Base-by-base conservation (phyloP, 2,113 vertebrate genomes). In the Ammospiza caudacuta region DNA sequence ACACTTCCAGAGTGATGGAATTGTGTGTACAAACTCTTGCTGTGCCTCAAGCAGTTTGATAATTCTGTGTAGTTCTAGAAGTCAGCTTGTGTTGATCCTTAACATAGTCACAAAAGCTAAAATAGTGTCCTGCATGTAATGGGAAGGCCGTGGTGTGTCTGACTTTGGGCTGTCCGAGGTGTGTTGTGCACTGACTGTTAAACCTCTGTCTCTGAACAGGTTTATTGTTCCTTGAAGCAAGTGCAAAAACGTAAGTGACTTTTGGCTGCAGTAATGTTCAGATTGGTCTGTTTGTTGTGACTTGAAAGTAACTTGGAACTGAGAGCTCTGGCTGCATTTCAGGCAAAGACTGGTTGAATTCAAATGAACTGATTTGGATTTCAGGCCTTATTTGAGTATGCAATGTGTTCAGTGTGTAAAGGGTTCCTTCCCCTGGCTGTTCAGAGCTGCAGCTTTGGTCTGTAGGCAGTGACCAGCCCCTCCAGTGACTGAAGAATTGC, bases 181-280 rank as follows among this genome's bases (percentile, higher is more conserved):
- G 10, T 57, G 7, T 44, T 62, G 39, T 49, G 73, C 58, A 46
- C 9, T 98, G 96, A 98, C 78, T 92, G 37, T 97, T 66, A n/a
- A 69, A 44, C 70, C 92, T 97, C 97, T 98, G 75, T 97, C 97
- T 98, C 95, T 89, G 20, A 69, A 81, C 96, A 99, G 99, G 99
- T 95, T 98, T 99, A 94, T 97, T 99, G 97, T 99, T 99, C 96
- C 98, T 99, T 73, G 99, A 99, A 98, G 99, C 99, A 95, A 99
- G 99, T 92, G 99, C 99, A 90, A 99, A 99, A 98, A 99, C 99
- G 99, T 99, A 98, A 99, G 99, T 98, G 63, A 27, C 51, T 54
- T 59, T 10, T 62, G 8, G 33, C 46, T 75, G 7, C 3, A 14
- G 46, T 15, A 4, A 22, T 15, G 27, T 18, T 78, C 24, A 6